These are phyloP conservation scores for Lagopus leucura DNA, from an alignment of 2,113 vertebrate genomes.

Conservation along the genomic window DNA sequence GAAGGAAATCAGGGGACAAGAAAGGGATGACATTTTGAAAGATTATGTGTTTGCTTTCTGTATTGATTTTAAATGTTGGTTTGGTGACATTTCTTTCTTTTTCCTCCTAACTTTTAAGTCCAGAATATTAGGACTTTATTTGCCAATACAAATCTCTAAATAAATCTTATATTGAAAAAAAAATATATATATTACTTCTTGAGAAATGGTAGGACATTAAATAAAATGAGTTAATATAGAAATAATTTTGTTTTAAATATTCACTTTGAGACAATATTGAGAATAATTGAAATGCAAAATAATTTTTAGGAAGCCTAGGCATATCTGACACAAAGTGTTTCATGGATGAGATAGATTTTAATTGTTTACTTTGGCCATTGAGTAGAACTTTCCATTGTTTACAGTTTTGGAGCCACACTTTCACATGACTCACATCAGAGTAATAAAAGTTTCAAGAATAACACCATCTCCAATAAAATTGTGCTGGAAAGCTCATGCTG, in stretches of 20 bases:
- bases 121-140: neutral
- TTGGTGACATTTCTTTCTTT: neutral
- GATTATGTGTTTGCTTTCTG: neutral
- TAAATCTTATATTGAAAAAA: neutral
- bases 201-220: neutral
- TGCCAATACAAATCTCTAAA: neutral
- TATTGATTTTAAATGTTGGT: neutral
- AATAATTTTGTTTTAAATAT: neutral
- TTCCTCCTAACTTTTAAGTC: neutral
- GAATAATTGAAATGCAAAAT: neutral
- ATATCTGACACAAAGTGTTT: neutral
- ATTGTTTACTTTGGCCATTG: neutral
- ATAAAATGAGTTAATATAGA: neutral
- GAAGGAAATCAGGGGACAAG: neutral
- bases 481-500: neutral
- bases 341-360: neutral
- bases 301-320: neutral
- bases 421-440: fast-evolving
- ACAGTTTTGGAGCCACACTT: neutral
- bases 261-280: neutral
- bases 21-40: neutral
- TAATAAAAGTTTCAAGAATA: neutral
- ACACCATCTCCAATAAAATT: neutral
- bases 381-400: neutral
- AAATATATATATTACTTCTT: neutral